phyloP scores from a whole-genome alignment of 2,888 invertebrate species.

The Aricia artaxerxes region DNA sequence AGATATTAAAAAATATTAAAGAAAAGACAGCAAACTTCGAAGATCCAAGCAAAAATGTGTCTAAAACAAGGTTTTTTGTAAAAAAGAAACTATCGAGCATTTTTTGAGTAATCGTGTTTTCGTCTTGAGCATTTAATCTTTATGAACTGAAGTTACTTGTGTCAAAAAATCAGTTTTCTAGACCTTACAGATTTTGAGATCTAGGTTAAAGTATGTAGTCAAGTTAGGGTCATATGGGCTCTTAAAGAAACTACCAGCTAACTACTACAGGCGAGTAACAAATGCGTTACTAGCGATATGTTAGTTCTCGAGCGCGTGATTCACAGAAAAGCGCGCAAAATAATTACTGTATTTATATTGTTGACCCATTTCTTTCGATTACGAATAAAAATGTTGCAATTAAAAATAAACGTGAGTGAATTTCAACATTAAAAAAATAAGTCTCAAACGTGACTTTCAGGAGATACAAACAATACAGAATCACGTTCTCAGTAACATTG shows the following conservation, averaged over 20 bases:
- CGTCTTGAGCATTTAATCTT: too few species aligned
- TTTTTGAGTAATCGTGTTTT: too few species aligned
- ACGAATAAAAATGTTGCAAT: background rate
- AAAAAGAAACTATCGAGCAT: too few species aligned
- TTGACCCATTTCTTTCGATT: background rate
- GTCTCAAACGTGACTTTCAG: conserved; percentile 7
- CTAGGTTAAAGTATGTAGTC: too few species aligned
- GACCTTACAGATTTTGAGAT: too few species aligned
- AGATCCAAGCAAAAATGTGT: too few species aligned
- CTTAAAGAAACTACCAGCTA: background rate
- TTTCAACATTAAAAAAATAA: background rate
- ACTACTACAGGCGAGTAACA: background rate
- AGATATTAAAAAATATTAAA: too few species aligned
- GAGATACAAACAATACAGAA: background rate
- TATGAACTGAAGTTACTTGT: too few species aligned
- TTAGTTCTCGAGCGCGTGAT: background rate
- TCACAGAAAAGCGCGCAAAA: background rate
- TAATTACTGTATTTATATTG: conserved; percentile 12
- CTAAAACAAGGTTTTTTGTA: too few species aligned
- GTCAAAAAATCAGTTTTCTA: too few species aligned
- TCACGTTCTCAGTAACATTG: background rate
- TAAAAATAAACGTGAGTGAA: background rate
- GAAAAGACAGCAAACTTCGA: too few species aligned
- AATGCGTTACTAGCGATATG: background rate
- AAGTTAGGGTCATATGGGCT: too few species aligned